Conservation (phyloP, 2,113 vertebrate genomes). For the Trichomycterus rosablanca region DNA sequence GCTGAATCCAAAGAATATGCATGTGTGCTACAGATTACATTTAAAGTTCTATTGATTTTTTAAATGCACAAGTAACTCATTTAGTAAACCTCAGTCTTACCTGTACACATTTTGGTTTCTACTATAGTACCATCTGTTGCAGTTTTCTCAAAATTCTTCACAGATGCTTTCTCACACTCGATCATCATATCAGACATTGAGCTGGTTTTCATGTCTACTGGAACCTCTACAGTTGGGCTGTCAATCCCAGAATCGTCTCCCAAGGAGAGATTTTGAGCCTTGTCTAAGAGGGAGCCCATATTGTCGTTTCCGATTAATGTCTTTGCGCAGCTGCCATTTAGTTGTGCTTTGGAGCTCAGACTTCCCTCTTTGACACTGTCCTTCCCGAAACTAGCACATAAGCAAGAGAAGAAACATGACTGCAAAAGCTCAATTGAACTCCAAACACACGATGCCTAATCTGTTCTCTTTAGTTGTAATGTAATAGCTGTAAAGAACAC, state of each 20-base stretch:
- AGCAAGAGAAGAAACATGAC: slow-evolving; percentile 17
- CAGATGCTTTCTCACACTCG: background rate
- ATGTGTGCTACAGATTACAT: too few species aligned
- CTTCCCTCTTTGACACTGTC: too few species aligned
- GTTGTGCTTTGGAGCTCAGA: slow-evolving; percentile 21
- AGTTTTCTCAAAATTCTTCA: background rate
- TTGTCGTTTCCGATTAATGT: background rate
- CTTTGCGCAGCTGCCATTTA: slow-evolving; percentile 5
- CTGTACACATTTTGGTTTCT: background rate
- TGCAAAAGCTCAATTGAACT: slow-evolving; percentile 1
- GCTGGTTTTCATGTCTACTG: background rate
- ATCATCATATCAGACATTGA: background rate
- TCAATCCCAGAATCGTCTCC: slow-evolving; percentile 11
- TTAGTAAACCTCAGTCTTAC: too few species aligned
- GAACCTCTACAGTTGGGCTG: slow-evolving; percentile 1
- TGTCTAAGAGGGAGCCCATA: background rate
- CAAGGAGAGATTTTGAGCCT: background rate
- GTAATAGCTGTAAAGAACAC: too few species aligned
- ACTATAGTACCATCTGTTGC: background rate
- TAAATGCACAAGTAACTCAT: too few species aligned
- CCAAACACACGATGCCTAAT: slow-evolving; percentile 5
- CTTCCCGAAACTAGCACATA: slow-evolving; percentile 25
- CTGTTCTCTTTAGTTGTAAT: slow-evolving; percentile 13
- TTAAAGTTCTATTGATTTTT: too few species aligned
- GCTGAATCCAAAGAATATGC: too few species aligned